Evolutionary conservation across 2,888 invertebrate species (phyloP).

Genomic region (Eupithecia tripunctaria): DNA sequence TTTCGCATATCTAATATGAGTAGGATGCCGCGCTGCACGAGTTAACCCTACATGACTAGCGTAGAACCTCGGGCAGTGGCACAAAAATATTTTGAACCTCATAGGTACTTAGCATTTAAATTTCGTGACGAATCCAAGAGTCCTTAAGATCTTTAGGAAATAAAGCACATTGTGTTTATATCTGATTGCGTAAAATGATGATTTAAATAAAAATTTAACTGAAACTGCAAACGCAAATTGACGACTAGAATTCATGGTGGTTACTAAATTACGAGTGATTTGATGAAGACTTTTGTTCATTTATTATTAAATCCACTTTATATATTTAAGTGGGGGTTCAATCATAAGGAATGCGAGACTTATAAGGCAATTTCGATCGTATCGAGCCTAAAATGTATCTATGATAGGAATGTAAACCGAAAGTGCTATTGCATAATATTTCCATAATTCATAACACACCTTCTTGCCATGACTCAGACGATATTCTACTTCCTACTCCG

Average conservation of each 20-base stretch:
- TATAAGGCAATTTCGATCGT: neutral
- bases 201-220: too few relatives aligned
- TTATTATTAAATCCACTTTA: neutral
- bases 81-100: neutral
- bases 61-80: neutral
- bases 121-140: too few relatives aligned
- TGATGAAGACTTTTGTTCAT: neutral
- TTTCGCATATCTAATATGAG: too few relatives aligned
- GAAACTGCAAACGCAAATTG: too few relatives aligned
- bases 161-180: too few relatives aligned
- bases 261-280: too few relatives aligned
- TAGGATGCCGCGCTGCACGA: too few relatives aligned
- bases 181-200: too few relatives aligned
- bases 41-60: neutral
- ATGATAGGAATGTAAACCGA: constrained; percentile 13
- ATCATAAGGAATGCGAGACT: neutral
- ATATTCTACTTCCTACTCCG: constrained; percentile 8
- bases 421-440: constrained; percentile 12
- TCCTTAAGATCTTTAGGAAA: too few relatives aligned
- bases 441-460: constrained; percentile 26
- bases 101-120: neutral
- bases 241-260: too few relatives aligned
- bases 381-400: neutral
- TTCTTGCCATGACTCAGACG: constrained; percentile 22
- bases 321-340: neutral